Evolutionary conservation across 2,113 vertebrate species (phyloP), one percentile per base, ranked within the genome.

Genomic region (Mugil cephalus): DNA sequence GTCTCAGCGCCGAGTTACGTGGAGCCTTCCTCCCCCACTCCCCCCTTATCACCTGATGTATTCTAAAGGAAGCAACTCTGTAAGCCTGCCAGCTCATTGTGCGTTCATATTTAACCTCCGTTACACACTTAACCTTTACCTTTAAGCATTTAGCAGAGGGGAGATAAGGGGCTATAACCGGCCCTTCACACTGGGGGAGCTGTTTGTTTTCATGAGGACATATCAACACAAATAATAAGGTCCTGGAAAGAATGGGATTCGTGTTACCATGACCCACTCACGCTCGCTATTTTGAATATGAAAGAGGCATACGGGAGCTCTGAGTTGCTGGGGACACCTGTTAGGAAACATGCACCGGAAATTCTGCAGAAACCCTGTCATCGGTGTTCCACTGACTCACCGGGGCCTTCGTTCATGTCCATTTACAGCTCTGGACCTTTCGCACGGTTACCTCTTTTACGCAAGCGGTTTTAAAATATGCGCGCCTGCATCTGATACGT

Each of bases 321-420:
- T 85, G 85, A 90, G 87, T 83, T 65, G 79, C 70, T 43, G 65
- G 71, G 64, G 75, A 74, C 93, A 93, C 91, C 93, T 93, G 93
- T 92, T 91, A 80, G 91, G 90, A 93, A 92, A 93, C 90, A 81
- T 60, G 83, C 80, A 48, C 69, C 80, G 79, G 72, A 87, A 92
- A 88, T 85, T 86, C 73, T 82, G 81, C 81, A 87, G 74, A 87
- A 91, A 88, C 70, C 15, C 50, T 85, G 78, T 90, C 90, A 85
- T 87, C 65, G 11, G 74, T 74, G 83, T 85, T 86, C 86, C 79
- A 74, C 63, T 91, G 87, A 89, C 83, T 83, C 72, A 85, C 84
- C 12, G 54, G 74, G 55, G 30, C 64, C 43, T 38, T 15, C 19
- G 4, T 21, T 50, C 34, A 5, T 35, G 53, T 42, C 78, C 74